These are phyloP conservation scores for Acholoe squamosa DNA, from an alignment of 2,888 invertebrate species.

Conservation along the genomic window DNA sequence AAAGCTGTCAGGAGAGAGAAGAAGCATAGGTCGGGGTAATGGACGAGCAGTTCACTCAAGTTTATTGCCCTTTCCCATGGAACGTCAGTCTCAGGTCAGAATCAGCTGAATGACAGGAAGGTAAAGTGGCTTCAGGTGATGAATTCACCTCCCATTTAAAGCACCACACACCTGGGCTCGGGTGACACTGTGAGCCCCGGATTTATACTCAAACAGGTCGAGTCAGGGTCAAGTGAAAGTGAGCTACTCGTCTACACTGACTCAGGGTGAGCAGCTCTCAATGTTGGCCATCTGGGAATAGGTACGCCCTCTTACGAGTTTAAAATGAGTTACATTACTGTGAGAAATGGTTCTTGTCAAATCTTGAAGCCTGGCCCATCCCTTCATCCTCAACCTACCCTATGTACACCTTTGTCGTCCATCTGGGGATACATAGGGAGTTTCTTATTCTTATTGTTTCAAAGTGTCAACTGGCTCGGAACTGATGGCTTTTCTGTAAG, in stretches of 20 bases:
- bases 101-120: not conserved
- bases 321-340: conserved; percentile 58
- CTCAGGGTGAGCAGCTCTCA: not conserved
- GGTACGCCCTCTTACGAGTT: conserved; percentile 34
- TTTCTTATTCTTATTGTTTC: conserved; percentile 26
- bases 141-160: conserved; percentile 29
- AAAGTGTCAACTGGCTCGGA: not conserved
- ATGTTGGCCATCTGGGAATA: conserved; percentile 15
- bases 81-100: not conserved
- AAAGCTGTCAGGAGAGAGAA: not conserved
- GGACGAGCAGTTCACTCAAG: not conserved
- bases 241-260: conserved; percentile 8
- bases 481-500: not conserved
- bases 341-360: conserved; percentile 44
- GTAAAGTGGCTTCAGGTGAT: not conserved
- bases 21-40: not conserved
- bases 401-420: not conserved
- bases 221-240: not conserved
- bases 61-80: not conserved
- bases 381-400: not conserved
- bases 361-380: not conserved
- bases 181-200: conserved; percentile 11
- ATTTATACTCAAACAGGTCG: conserved; percentile 19
- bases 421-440: not conserved
- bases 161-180: conserved; percentile 28